Evolutionary conservation across 2,797 vertebrate species (phyloP).

Genomic region (Crypturellus tataupa): DNA sequence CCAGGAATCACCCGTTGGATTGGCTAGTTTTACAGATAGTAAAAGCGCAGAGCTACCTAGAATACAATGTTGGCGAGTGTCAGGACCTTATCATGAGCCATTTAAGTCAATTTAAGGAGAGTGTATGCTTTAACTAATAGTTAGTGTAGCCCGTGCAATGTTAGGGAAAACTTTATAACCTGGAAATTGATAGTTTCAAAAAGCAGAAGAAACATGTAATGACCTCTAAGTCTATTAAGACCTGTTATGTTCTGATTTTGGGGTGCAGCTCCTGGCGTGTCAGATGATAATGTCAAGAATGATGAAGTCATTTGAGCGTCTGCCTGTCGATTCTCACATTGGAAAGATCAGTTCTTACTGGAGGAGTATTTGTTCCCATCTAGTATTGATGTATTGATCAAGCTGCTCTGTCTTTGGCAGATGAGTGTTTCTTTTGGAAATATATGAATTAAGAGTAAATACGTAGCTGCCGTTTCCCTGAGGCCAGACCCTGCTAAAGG

Average conservation of each 20-base stretch:
- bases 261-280: background rate
- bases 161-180: background rate
- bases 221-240: background rate
- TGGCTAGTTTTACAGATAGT: background rate
- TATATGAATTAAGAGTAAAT: conserved; percentile 16
- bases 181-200: background rate
- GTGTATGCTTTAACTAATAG: background rate
- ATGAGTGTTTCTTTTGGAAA: conserved; percentile 39
- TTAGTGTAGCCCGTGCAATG: background rate
- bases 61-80: background rate
- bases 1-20: background rate
- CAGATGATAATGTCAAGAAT: background rate
- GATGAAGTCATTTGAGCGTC: background rate
- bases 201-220: background rate
- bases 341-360: conserved; percentile 6
- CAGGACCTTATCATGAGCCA: background rate
- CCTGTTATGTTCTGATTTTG: background rate
- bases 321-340: background rate
- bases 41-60: background rate
- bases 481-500: background rate
- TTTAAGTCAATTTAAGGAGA: background rate
- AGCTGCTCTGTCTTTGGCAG: conserved; percentile 4
- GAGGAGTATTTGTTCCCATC: conserved; percentile 15
- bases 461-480: background rate
- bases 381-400: conserved; percentile 32